Evolutionary conservation across 2,888 invertebrate species (phyloP), one percentile per base, ranked within the genome.

Genomic region (Campopleginae sp.): DNA sequence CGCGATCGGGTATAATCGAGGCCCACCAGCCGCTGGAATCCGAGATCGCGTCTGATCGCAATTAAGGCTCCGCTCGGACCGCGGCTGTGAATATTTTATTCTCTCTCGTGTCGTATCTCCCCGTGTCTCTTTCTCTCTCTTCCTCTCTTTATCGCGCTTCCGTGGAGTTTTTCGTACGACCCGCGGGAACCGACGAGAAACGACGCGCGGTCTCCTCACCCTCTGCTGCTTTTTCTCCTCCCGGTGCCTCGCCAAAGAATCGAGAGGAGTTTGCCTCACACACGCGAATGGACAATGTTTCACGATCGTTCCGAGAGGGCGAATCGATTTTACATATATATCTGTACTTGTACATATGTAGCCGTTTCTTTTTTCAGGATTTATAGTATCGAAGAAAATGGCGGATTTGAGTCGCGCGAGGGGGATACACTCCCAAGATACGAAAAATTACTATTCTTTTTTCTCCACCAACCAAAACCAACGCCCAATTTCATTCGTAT

Each of bases 1-100:
- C 84, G 86, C 86, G 86, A 84, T 86, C 87, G 79, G 74, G 84
- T 86, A 86, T 87, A 85, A 85, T 87, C 87, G 84, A 81, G 91
- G 92, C 92, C 91, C 93, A 93, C 93, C 93, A 88, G 92, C 91
- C 91, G 91, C 89, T 92, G 93, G 93, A 93, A 93, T 93, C 92
- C 92, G 92, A 93, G 93, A 93, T 93, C 93, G 93, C 93, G 93
- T 93, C 93, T 92, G 93, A 93, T 93, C 93, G 93, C 93, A 93
- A 93, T 93, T 93, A 93, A 93, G 93, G 92, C 92, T 88, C 90
- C 66, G 90, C 91, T 91, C 90, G 90, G 92, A 88, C 90, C 90
- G 89, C 88, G 91, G 91, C 92, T 92, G 93, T 92, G 93, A 93
- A 93, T 93, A 93, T 93, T 93, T 93, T 93, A 93, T 93, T 92